Base-by-base conservation (phyloP, 2,113 vertebrate species). In the Misgurnus anguillicaudatus region DNA sequence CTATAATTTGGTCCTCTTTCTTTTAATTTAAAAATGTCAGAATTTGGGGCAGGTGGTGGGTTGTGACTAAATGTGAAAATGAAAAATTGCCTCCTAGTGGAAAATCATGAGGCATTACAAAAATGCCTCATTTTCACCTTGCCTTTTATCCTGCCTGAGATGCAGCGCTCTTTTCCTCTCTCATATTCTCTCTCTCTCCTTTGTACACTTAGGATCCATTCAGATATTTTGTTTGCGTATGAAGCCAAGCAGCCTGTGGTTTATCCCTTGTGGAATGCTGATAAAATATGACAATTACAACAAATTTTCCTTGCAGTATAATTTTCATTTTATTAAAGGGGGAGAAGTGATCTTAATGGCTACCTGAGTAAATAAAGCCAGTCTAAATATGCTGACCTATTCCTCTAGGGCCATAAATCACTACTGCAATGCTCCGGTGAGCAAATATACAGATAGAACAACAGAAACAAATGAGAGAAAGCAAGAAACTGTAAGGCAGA, bases 271-370 rank as follows among this genome's bases (percentile, higher is more conserved):
- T 82, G 84, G 81, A 82, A 89, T 84, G 75, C 83, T 90, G 87
- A 91, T 91, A 88, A 91, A 90, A 92, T 87, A 87, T 87, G 88
- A 91, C 89, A 90, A 90, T 93, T 87, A 91, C 89, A 88, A 89
- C 89, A 78, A 84, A 84, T 86, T 85, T 87, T 63, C 83, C 77
- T 82, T 80, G 83, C 85, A 75, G 57, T 58, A 84, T 74, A 65
- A 53, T 45, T 57, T 55, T 76, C 63, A 79, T 84, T 76, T 31
- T 13, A 65, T 69, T 81, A 60, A 5, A 72, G 70, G 62, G 61
- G 51, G 73, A 80, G 77, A 75, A 73, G 62, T 70, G 79, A 61
- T 84, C 53, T 84, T 80, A 81, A 81, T 78, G 73, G 77, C 75
- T 85, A 81, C 79, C 76, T 86, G 81, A 83, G 85, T 85, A 83